Base-by-base conservation (phyloP, 2,888 invertebrate species). In the Synergus japonicus region DNA sequence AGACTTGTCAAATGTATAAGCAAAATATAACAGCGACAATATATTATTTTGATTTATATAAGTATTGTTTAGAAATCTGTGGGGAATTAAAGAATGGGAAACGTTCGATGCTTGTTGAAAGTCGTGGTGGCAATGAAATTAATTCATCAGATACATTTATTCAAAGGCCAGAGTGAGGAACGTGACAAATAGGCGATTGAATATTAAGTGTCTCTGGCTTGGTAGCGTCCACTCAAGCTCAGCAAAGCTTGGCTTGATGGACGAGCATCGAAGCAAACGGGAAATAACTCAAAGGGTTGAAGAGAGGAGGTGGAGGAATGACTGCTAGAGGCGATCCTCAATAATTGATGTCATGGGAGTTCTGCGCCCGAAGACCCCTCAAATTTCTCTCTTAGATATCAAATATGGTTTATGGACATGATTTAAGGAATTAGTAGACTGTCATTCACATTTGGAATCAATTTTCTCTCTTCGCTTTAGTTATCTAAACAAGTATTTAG, bases 281-380 rank as follows among this genome's bases (percentile, higher is more conserved):
- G 29, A n/a, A 37, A 49, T 37, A 29, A 37, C 29, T 73, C 73
- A 54, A 73, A 73, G n/a, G 54, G n/a, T 49, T 22, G 13, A 12
- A 18, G 41, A 65, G 65, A 41, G n/a, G 37, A 8, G 15, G 41
- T 13, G 46, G 37, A 73, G 54, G 37, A 69, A 49, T 29, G 49
- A 37, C 29, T 69, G 49, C 73, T 54, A 37, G 73, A 49, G 54
- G 54, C 73, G 37, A 37, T 73, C 54, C 54, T 73, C 37, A 73
- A 73, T 73, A 49, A 73, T 73, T 73, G 54, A 73, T 73, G 54
- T 73, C 73, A 73, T 37, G 73, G 54, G n/a, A 73, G 15, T 73
- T 54, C n/a, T 46, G 29, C 29, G 69, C 73, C 49, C 37, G n/a
- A 73, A 73, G 73, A 54, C 37, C 73, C 9, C 41, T 49, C 46